Base-by-base conservation (phyloP, 2,888 invertebrate genomes). In the Euplexia lucipara region DNA sequence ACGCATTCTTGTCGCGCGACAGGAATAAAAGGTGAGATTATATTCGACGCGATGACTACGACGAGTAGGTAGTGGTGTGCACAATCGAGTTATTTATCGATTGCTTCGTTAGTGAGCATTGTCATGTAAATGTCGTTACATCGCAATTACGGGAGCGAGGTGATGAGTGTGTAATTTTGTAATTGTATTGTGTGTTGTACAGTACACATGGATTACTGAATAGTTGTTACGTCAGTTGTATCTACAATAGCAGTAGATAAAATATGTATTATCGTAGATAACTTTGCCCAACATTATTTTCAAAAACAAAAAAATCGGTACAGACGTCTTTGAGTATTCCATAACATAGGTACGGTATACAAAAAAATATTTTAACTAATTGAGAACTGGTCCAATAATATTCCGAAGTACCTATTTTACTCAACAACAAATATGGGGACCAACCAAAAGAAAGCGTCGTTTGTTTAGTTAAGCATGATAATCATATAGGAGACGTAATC, bases 21-120 rank as follows among this genome's bases (percentile, higher is more conserved):
- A 73, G 79, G 82, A 87, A 86, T 88, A 83, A 88, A 66, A 90
- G 87, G 87, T 87, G 83, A 71, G 78, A 84, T 85, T 84, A 86
- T 85, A 85, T 84, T 84, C 56, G 79, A 66, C 76, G 48, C 61
- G 74, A 70, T 76, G 76, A 71, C 72, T 67, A 59, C 49, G 62
- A 52, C 39, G 45, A 45, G 52, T 42, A 82, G 79, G 52, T 42
- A 82, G 79, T 70, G 83, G 73, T 67, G 84, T 14, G 66, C 34
- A n/a, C 20, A 47, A 30, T 52, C 16, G 20, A 59, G 26, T 45
- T 57, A 53, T 71, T 59, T 79, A 75, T 82, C 70, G 78, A 72
- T 71, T 44, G 37, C 41, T 69, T 62, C 45, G 44, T 61, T 67
- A 53, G 44, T n/a, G 34, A 20, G 34, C 39, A 56, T 69, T 69